A percentile compares a stretch with the other conserved stretches of the same genome.
These are phyloP conservation scores for Fabriciana adippe DNA, from an alignment of 2,888 invertebrate species.

Conservation along the genomic window DNA sequence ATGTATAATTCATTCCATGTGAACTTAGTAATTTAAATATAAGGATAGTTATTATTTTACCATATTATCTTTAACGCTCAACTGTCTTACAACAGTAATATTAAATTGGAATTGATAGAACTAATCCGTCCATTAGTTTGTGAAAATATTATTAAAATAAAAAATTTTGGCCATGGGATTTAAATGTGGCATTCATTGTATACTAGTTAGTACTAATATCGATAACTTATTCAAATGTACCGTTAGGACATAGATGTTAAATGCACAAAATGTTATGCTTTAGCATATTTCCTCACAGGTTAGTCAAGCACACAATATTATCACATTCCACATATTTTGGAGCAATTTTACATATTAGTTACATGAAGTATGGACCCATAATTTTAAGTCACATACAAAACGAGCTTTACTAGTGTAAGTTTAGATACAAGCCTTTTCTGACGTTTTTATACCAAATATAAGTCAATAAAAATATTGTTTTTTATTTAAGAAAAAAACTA, in stretches of 20 bases:
- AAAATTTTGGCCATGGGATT: slow-evolving; percentile 1
- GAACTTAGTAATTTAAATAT: neutral
- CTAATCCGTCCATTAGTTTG: slow-evolving; percentile 33
- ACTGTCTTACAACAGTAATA: slow-evolving; percentile 1
- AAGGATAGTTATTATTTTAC: slow-evolving; percentile 2
- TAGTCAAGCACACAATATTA: slow-evolving; percentile 23
- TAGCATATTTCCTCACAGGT: slow-evolving; percentile 15
- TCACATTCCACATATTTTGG: slow-evolving; percentile 5
- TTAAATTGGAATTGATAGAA: slow-evolving; percentile 7
- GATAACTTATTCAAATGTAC: slow-evolving; percentile 8
- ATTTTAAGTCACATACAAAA: slow-evolving; percentile 50
- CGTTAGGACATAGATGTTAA: slow-evolving; percentile 1
- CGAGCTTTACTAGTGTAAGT: slow-evolving; percentile 71
- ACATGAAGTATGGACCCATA: slow-evolving; percentile 24
- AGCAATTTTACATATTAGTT: slow-evolving; percentile 3
- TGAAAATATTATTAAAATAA: slow-evolving; percentile 15
- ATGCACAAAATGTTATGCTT: slow-evolving; percentile 15
- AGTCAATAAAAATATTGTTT: slow-evolving; percentile 46
- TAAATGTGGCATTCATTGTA: neutral
- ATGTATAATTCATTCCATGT: neutral
- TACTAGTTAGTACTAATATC: neutral
- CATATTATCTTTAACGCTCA: slow-evolving; percentile 5
- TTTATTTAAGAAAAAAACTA: slow-evolving; percentile 37
- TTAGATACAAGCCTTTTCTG: slow-evolving; percentile 57
- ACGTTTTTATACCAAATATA: slow-evolving; percentile 80